These are phyloP conservation scores for Xanthia icteritia DNA, from an alignment of 2,888 invertebrate species.

Conservation along the genomic window DNA sequence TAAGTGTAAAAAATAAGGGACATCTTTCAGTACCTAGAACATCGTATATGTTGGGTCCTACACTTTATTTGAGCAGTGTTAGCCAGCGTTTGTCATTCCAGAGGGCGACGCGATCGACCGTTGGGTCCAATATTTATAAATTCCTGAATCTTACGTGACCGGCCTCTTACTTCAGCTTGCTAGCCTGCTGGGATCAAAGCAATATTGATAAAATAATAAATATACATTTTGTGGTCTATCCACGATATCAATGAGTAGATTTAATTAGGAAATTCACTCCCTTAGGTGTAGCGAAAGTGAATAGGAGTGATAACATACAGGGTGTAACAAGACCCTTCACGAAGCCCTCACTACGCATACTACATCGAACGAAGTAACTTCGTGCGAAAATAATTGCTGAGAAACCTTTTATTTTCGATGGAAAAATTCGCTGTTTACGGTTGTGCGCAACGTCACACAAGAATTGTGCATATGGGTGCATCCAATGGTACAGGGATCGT, in stretches of 20 bases:
- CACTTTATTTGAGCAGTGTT: slow-evolving; percentile 53
- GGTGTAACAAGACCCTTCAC: too few species aligned
- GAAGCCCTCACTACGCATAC: too few species aligned
- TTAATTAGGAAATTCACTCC: not conserved
- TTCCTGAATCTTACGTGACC: slow-evolving; percentile 53
- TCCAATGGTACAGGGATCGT: too few species aligned
- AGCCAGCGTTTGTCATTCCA: slow-evolving; percentile 51
- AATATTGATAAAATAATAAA: slow-evolving; percentile 9
- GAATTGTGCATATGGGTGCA: too few species aligned
- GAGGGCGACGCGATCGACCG: slow-evolving; percentile 21
- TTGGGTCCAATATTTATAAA: slow-evolving; percentile 56
- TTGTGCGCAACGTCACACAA: too few species aligned
- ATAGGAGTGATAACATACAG: not conserved
- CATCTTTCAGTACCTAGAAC: slow-evolving; percentile 17
- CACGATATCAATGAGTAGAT: not conserved
- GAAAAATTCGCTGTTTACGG: too few species aligned
- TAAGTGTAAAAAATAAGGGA: slow-evolving; percentile 20
- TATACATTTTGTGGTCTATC: not conserved
- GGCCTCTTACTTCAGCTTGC: slow-evolving; percentile 12
- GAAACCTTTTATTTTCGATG: too few species aligned
- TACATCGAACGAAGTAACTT: too few species aligned
- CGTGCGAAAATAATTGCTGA: too few species aligned
- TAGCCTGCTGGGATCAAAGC: not conserved
- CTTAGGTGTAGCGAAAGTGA: not conserved
- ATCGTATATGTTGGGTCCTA: slow-evolving; percentile 18